Conservation (phyloP, 2,888 invertebrate species). For the Deilephila elpenor region DNA sequence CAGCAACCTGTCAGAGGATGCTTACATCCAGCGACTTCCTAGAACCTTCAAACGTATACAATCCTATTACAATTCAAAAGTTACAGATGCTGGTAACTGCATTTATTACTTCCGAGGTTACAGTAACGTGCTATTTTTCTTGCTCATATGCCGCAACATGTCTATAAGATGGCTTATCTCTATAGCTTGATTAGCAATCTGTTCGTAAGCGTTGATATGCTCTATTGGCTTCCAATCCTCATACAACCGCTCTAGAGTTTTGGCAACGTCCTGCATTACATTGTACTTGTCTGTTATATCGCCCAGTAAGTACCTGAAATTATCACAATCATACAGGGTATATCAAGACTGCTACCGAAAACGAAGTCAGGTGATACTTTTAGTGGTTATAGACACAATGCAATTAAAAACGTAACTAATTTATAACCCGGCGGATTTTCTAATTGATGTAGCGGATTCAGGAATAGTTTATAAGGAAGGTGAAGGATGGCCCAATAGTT, state of each 20-base stretch:
- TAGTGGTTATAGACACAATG: too few relatives aligned
- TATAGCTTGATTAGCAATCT: constrained; percentile 68
- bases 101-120: not conserved
- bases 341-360: too few relatives aligned
- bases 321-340: not conserved
- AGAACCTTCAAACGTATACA: too few relatives aligned
- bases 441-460: too few relatives aligned
- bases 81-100: not conserved
- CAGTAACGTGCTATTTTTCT: constrained; percentile 19
- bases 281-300: constrained; percentile 64
- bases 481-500: too few relatives aligned
- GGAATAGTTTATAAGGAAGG: too few relatives aligned
- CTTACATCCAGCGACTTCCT: too few relatives aligned
- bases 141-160: constrained; percentile 48
- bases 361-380: too few relatives aligned
- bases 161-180: constrained; percentile 65
- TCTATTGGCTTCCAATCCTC: constrained; percentile 69
- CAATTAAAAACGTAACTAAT: too few relatives aligned
- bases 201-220: constrained; percentile 74
- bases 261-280: constrained; percentile 59
- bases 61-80: not conserved
- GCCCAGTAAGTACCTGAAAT: constrained; percentile 56
- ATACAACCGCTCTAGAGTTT: constrained; percentile 56
- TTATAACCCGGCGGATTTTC: too few relatives aligned
- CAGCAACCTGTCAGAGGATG: too few relatives aligned